phyloP scores from a whole-genome alignment of 37 sponge, comb jelly and placozoan species.

The Halisarca cf. caerulea region DNA sequence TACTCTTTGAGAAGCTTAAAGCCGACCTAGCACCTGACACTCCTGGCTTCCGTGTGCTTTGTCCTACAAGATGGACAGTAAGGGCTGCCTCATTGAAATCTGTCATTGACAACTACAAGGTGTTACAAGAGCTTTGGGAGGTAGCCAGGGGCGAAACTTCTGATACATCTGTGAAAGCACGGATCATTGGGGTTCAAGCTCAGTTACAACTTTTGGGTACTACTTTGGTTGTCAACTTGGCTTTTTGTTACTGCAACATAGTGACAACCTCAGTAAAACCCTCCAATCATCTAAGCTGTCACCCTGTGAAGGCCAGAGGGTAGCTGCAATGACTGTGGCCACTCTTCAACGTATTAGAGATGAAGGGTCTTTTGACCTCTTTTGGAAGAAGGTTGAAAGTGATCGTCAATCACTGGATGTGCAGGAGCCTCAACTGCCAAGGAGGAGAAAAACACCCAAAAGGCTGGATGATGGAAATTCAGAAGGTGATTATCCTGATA shows the following conservation, averaged over 20 bases:
- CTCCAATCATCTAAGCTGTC: constrained; percentile 46
- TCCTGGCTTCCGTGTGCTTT: constrained; percentile 27
- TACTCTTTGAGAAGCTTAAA: constrained; percentile 1
- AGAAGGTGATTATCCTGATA: no score
- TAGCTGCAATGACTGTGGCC: constrained; percentile 54
- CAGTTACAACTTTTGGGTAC: constrained; percentile 29
- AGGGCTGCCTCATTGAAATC: constrained; percentile 23
- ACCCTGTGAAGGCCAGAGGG: constrained; percentile 53
- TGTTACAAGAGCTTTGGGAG: constrained; percentile 30
- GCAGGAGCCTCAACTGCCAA: no score
- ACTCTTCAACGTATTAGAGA: constrained; percentile 45
- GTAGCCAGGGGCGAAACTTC: neutral
- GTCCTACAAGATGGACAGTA: constrained; percentile 40
- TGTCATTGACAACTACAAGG: constrained; percentile 30
- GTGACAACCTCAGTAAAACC: constrained; percentile 56
- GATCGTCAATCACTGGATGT: no score
- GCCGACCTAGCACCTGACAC: neutral
- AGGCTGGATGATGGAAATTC: no score
- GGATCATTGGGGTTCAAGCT: constrained; percentile 30
- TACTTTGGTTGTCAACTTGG: constrained; percentile 56
- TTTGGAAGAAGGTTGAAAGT: no score
- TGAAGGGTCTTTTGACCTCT: no score
- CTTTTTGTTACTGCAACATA: constrained; percentile 52
- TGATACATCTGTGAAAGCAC: constrained; percentile 25
- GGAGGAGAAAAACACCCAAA: no score